phyloP scores from a whole-genome alignment of 2,113 vertebrate genomes.

The Numida meleagris region DNA sequence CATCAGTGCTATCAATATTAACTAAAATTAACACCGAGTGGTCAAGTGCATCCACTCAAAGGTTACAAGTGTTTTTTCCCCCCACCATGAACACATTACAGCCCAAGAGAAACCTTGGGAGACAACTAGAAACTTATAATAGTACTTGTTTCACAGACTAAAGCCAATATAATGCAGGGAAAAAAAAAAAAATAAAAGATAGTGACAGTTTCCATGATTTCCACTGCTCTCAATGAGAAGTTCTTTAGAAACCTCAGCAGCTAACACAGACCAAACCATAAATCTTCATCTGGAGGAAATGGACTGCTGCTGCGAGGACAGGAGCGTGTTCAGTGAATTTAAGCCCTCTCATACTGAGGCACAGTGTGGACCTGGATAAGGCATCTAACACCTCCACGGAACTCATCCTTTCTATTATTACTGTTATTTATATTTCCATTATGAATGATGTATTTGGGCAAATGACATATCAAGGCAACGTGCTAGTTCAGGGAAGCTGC shows the following conservation, averaged over 20 bases:
- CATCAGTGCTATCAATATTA: not conserved
- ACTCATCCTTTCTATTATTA: not conserved
- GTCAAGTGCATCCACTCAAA: not conserved
- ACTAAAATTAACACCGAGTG: not conserved
- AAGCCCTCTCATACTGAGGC: not conserved
- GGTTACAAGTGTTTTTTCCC: not conserved
- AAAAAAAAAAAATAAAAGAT: too few relatives aligned
- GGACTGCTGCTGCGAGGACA: not conserved
- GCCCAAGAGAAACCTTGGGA: not conserved
- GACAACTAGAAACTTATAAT: not conserved
- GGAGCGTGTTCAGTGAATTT: not conserved
- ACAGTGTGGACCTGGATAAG: not conserved
- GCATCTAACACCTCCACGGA: rapidly evolving
- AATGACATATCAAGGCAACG: not conserved
- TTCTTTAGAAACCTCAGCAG: not conserved
- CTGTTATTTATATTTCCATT: too few relatives aligned
- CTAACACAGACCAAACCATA: not conserved
- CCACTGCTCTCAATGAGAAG: not conserved
- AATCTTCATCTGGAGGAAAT: not conserved
- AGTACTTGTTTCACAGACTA: not conserved
- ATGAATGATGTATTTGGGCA: too few relatives aligned
- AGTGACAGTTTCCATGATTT: not conserved
- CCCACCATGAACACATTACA: not conserved
- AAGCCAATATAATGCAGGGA: not conserved
- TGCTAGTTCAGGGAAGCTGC: not conserved